Percentiles rank a stretch among this genome's conserved stretches.
Conservation (phyloP, 2,888 invertebrate species). For the Pseudoips prasinana region DNA sequence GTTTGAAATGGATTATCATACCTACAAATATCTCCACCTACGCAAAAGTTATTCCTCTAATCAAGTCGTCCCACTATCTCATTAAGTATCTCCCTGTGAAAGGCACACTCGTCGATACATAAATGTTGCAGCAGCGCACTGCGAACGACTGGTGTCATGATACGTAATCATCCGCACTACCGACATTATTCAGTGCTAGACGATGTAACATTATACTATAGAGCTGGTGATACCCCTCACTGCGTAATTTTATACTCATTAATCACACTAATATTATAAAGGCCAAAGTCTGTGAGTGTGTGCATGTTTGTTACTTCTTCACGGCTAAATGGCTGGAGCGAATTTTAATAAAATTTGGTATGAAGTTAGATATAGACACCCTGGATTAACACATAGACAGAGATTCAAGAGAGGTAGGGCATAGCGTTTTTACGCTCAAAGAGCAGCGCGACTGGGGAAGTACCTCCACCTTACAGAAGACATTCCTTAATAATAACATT, state of each 20-base stretch:
- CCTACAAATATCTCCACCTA: no score
- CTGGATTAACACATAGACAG: no score
- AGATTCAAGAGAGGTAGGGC: no score
- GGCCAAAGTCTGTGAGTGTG: background rate
- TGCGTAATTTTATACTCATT: no score
- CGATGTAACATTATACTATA: slow-evolving; percentile 23
- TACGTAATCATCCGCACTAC: slow-evolving; percentile 59
- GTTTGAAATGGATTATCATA: no score
- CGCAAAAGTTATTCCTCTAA: background rate
- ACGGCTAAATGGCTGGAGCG: background rate
- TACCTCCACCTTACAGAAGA: no score
- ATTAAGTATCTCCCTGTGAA: slow-evolving; percentile 5
- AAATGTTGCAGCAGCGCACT: slow-evolving; percentile 24
- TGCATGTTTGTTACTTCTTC: background rate
- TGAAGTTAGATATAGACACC: no score
- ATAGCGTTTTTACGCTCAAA: no score
- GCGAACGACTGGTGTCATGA: slow-evolving; percentile 53
- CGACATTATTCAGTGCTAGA: slow-evolving; percentile 56
- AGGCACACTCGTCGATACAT: slow-evolving; percentile 32
- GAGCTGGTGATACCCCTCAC: slow-evolving; percentile 42
- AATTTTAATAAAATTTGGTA: no score
- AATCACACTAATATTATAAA: background rate
- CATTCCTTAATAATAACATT: no score
- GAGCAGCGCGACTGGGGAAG: no score
- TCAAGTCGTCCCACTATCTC: background rate